Percentiles rank a stretch among this genome's conserved stretches.
Conservation (phyloP, 2,797 vertebrate species). For the Falco concolor region DNA sequence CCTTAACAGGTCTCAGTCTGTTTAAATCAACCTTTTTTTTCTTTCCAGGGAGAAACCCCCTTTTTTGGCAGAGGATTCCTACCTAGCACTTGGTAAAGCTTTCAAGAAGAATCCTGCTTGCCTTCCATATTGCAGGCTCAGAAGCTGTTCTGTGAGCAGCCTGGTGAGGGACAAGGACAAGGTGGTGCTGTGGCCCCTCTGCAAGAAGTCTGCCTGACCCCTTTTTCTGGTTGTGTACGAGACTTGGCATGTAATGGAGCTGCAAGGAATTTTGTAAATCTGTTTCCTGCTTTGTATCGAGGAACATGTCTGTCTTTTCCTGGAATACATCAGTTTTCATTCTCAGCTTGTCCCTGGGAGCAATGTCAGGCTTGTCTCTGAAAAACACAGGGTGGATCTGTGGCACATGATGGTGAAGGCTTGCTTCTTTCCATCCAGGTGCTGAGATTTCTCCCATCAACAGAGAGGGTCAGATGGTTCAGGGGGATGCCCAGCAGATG, state of each 20-base stretch:
- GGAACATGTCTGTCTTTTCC: background rate
- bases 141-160: background rate
- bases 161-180: background rate
- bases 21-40: background rate
- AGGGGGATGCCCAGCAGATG: background rate
- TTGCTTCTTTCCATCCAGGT: background rate
- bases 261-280: background rate
- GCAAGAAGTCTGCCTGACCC: background rate
- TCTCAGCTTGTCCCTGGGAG: background rate
- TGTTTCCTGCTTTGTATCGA: background rate
- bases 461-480: background rate
- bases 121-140: background rate
- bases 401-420: background rate
- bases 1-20: background rate
- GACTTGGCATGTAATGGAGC: background rate
- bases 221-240: background rate
- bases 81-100: background rate
- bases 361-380: background rate
- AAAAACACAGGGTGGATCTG: no score
- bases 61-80: background rate
- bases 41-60: background rate
- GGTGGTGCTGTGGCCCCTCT: background rate
- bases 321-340: background rate
- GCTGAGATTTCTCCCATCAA: background rate
- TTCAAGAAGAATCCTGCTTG: background rate